Conservation (phyloP, 2,888 invertebrate species). For the Imbricaverruca yamaguchii region DNA sequence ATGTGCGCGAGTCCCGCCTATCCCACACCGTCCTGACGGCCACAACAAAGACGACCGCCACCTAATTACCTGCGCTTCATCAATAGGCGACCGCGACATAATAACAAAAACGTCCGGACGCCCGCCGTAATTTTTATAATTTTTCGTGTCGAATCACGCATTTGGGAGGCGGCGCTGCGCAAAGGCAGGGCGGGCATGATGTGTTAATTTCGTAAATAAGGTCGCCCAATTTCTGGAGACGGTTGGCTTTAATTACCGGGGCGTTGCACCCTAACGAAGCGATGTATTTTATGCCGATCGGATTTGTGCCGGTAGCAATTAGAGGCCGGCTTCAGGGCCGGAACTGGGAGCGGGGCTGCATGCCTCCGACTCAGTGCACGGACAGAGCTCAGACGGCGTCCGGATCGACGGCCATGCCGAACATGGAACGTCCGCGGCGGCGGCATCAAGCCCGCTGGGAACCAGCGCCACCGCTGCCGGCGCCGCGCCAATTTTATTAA, state of each 20-base stretch:
- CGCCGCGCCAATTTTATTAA: conserved; percentile 8
- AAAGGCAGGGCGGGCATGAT: neutral
- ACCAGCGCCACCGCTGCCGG: conserved; percentile 2
- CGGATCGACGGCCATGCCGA: too few relatives aligned
- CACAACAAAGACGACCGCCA: conserved; percentile 11
- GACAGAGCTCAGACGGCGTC: neutral
- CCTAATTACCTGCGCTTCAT: conserved; percentile 16
- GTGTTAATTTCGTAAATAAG: conserved; percentile 19
- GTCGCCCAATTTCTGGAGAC: neutral
- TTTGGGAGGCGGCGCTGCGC: neutral
- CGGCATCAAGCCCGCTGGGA: neutral
- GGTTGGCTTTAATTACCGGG: neutral
- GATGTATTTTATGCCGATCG: neutral
- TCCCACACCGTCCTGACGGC: neutral
- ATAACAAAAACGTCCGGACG: conserved; percentile 4
- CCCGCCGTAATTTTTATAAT: conserved; percentile 11
- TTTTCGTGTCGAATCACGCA: conserved; percentile 16
- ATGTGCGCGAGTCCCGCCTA: neutral
- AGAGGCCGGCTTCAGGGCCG: too few relatives aligned
- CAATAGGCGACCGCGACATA: conserved; percentile 18
- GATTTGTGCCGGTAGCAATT: neutral
- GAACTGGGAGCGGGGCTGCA: too few relatives aligned
- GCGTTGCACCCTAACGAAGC: neutral
- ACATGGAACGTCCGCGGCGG: neutral
- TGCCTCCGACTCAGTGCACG: neutral